Conservation (phyloP, 2,113 vertebrate species). For the Scartelaos histophorus region DNA sequence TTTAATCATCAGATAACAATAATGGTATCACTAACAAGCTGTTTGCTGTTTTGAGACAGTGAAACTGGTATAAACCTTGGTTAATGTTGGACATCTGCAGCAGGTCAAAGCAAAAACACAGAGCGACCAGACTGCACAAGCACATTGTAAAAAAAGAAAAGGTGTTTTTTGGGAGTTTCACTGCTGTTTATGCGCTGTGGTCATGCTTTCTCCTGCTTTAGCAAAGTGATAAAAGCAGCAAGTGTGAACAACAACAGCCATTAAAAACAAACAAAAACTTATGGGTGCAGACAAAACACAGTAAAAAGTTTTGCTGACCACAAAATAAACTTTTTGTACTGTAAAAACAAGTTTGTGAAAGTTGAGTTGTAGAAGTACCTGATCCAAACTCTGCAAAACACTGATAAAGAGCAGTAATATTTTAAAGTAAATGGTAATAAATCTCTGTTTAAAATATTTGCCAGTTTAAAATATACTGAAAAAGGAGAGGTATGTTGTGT, state of each 20-base stretch:
- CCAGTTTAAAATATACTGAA: not conserved
- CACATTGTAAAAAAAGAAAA: not conserved
- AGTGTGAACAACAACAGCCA: slow-evolving; percentile 3
- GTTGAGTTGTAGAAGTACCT: not conserved
- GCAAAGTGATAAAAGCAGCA: not conserved
- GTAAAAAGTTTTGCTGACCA: slow-evolving; percentile 1
- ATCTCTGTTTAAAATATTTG: not conserved
- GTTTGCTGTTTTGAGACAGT: not conserved
- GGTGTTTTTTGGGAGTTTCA: not conserved
- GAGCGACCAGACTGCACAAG: not conserved
- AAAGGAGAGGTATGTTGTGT: not conserved
- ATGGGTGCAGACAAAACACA: not conserved
- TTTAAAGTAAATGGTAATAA: not conserved
- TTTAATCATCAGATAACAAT: not conserved
- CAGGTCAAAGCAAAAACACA: not conserved
- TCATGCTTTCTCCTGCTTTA: slow-evolving; percentile 6
- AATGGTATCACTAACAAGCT: not conserved
- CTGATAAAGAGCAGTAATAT: not conserved
- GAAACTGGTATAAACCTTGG: not conserved
- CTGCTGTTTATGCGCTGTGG: slow-evolving; percentile 3
- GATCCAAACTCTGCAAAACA: too few relatives aligned
- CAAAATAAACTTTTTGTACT: not conserved
- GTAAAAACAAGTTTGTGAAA: not conserved
- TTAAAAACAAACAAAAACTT: slow-evolving; percentile 5
- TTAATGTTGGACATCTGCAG: slow-evolving; percentile 3